A percentile compares a stretch with the other conserved stretches of the same genome.
Conservation (phyloP, 2,797 vertebrate species). For the Balearica regulorum region DNA sequence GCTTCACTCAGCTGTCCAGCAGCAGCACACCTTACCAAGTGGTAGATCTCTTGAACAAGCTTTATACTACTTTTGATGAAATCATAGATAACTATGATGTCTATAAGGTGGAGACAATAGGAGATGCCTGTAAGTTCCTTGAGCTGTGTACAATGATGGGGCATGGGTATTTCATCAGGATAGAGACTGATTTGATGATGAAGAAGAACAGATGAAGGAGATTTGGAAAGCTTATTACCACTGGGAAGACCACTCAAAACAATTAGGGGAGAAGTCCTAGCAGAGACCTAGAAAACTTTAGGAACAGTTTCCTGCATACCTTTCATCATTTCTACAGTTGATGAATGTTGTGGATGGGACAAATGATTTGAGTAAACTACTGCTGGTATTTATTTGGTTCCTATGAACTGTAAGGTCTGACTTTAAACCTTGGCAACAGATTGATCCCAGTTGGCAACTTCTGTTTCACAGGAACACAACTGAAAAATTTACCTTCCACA, state of each 20-base stretch:
- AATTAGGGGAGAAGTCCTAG: not conserved
- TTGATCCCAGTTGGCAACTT: not conserved
- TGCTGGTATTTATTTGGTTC: not conserved
- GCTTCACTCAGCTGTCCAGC: slow-evolving; percentile 86
- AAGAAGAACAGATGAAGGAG: not conserved
- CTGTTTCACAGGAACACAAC: not conserved
- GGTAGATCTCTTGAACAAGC: slow-evolving; percentile 84
- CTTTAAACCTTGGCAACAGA: not conserved
- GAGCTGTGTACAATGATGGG: not conserved
- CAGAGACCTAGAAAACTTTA: not conserved
- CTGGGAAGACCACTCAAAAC: not conserved
- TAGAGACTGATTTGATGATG: not conserved
- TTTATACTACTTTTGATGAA: slow-evolving; percentile 85
- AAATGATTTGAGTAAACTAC: not conserved
- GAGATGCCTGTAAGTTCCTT: slow-evolving; percentile 80
- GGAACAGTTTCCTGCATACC: not conserved
- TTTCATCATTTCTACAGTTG: not conserved
- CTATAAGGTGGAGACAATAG: slow-evolving; percentile 87
- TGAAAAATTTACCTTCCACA: not conserved
- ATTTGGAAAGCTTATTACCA: not conserved
- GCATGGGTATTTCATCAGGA: not conserved
- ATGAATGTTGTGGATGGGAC: not conserved
- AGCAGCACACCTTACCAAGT: slow-evolving; percentile 84
- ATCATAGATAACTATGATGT: slow-evolving; percentile 86
- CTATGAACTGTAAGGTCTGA: not conserved